A percentile compares a stretch with the other conserved stretches of the same genome.
These are phyloP conservation scores for Platynereis dumerilii DNA, from an alignment of 2,888 invertebrate genomes.

Conservation along the genomic window DNA sequence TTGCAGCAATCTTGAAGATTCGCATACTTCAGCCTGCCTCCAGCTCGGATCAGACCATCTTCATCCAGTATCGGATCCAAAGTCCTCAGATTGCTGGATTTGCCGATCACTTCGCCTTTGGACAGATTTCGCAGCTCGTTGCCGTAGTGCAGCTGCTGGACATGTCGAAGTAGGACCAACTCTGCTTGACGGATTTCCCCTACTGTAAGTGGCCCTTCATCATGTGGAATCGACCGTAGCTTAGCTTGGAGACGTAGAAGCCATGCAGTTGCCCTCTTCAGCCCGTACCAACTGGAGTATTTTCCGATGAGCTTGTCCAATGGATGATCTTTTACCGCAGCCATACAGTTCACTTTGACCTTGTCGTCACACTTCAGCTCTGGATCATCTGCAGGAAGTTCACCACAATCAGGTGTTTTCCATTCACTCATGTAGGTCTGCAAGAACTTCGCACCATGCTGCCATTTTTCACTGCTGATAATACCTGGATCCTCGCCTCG, in stretches of 20 bases:
- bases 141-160: slow-evolving; percentile 14
- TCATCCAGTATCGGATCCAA: slow-evolving; percentile 30
- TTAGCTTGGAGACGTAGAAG: neutral
- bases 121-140: slow-evolving; percentile 2
- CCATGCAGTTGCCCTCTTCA: neutral
- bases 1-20: slow-evolving; percentile 16
- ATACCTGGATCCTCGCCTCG: slow-evolving; percentile 33
- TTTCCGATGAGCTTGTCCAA: neutral
- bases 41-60: slow-evolving; percentile 27
- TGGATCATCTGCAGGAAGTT: slow-evolving; percentile 9
- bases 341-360: no score
- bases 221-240: neutral
- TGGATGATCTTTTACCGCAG: neutral
- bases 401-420: neutral
- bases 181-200: slow-evolving; percentile 17
- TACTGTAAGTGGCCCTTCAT: neutral
- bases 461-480: slow-evolving; percentile 25
- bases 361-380: slow-evolving; percentile 13
- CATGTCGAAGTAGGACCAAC: neutral
- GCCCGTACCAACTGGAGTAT: slow-evolving; percentile 20
- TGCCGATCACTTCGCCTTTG: no score
- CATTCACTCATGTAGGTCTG: slow-evolving; percentile 15
- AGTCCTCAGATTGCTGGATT: no score
- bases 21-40: slow-evolving; percentile 23
- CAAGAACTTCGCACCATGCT: slow-evolving; percentile 25